Conservation (phyloP, 2,888 invertebrate species). For the Lithosia quadra region DNA sequence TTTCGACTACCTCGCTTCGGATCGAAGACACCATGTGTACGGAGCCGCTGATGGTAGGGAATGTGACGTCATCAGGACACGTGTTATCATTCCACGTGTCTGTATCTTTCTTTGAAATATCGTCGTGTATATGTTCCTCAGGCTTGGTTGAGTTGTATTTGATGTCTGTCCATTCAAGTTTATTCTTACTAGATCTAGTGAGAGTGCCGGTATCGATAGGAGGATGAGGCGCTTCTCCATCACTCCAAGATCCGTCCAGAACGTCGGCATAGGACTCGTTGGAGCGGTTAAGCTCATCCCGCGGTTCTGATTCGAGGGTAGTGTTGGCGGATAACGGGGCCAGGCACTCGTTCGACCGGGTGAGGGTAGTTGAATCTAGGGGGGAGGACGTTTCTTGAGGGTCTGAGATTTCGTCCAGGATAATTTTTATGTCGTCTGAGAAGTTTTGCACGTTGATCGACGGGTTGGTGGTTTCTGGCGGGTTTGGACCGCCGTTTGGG, state of each 20-base stretch:
- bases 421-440: constrained; percentile 4
- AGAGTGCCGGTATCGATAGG: constrained; percentile 54
- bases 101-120: constrained; percentile 64
- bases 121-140: constrained; percentile 43
- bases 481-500: neutral
- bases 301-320: constrained; percentile 71
- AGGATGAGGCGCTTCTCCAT: constrained; percentile 59
- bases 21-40: constrained; percentile 91
- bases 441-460: constrained; percentile 45
- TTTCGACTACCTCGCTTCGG: constrained; percentile 55
- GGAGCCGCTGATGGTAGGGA: constrained; percentile 93
- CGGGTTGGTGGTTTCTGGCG: neutral
- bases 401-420: constrained; percentile 45
- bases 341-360: constrained; percentile 81
- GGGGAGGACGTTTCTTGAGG: constrained; percentile 39
- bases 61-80: constrained; percentile 92
- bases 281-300: constrained; percentile 77
- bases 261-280: constrained; percentile 83
- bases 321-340: constrained; percentile 73
- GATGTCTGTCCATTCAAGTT: constrained; percentile 73
- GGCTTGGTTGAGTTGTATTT: constrained; percentile 62
- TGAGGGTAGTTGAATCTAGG: constrained; percentile 58
- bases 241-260: constrained; percentile 78
- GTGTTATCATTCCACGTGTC: constrained; percentile 95
- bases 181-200: constrained; percentile 55